Percentiles rank a stretch among this genome's conserved stretches.
Conservation (phyloP, 2,888 invertebrate species). For the Xestia sexstrigata region DNA sequence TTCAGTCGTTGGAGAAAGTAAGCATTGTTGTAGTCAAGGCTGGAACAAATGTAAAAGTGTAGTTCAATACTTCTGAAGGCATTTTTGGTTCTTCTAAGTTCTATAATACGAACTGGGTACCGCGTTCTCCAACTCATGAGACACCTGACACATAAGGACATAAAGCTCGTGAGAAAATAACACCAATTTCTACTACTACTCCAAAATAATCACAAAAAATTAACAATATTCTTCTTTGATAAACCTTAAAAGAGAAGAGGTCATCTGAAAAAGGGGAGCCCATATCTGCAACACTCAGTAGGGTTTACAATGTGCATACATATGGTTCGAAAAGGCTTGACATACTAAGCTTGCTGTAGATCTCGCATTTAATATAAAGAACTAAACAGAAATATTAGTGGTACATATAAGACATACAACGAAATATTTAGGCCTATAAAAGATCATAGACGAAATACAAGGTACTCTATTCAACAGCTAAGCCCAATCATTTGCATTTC, state of each 20-base stretch:
- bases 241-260: not conserved
- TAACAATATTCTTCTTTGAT: too few relatives aligned
- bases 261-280: not conserved
- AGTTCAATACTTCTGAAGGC: not conserved
- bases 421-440: not conserved
- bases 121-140: not conserved
- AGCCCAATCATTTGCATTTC: not conserved
- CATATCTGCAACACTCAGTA: not conserved
- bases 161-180: not conserved
- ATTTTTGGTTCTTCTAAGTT: not conserved
- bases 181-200: not conserved
- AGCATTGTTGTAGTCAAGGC: slow-evolving; percentile 16
- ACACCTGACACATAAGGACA: not conserved
- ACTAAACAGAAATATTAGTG: not conserved
- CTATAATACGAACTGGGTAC: not conserved
- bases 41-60: slow-evolving; percentile 4
- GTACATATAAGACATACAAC: too few relatives aligned
- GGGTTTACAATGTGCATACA: too few relatives aligned
- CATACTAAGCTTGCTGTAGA: not conserved
- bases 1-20: slow-evolving; percentile 37
- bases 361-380: not conserved
- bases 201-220: not conserved
- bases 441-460: not conserved
- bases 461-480: not conserved
- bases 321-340: not conserved